phyloP scores from a whole-genome alignment of 2,797 vertebrate genomes.

The Helarctos malayanus region DNA sequence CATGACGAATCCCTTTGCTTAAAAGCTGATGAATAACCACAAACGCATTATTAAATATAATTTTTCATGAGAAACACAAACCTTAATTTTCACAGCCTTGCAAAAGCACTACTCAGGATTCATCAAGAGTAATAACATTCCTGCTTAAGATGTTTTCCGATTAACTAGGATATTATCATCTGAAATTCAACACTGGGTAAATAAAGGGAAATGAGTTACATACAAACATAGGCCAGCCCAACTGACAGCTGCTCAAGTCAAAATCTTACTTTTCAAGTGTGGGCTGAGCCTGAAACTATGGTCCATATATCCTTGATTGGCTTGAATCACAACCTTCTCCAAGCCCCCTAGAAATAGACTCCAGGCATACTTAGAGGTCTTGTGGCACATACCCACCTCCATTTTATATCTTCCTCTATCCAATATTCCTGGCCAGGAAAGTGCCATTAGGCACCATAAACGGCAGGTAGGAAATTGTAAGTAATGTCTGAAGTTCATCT shows the following conservation, averaged over 20 bases:
- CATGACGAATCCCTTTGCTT: no score
- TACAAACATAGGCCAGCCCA: neutral
- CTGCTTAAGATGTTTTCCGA: neutral
- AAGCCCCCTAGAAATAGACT: neutral
- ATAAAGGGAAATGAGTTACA: neutral
- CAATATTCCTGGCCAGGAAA: neutral
- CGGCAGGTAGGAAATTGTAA: neutral
- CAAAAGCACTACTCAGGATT: neutral
- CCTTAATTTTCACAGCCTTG: neutral
- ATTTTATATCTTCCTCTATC: neutral
- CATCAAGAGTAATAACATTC: neutral
- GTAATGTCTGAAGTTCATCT: neutral
- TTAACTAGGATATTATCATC: neutral
- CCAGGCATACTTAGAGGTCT: neutral
- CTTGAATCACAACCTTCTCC: neutral
- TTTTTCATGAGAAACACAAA: neutral
- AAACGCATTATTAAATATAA: no score
- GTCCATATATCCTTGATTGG: no score
- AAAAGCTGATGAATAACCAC: no score
- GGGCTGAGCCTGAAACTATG: neutral
- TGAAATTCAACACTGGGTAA: neutral
- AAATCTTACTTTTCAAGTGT: neutral
- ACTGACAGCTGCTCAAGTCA: neutral
- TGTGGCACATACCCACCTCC: neutral
- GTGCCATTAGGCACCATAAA: neutral